These are phyloP conservation scores for Leucania comma DNA, from an alignment of 2,888 invertebrate species.

Conservation along the genomic window DNA sequence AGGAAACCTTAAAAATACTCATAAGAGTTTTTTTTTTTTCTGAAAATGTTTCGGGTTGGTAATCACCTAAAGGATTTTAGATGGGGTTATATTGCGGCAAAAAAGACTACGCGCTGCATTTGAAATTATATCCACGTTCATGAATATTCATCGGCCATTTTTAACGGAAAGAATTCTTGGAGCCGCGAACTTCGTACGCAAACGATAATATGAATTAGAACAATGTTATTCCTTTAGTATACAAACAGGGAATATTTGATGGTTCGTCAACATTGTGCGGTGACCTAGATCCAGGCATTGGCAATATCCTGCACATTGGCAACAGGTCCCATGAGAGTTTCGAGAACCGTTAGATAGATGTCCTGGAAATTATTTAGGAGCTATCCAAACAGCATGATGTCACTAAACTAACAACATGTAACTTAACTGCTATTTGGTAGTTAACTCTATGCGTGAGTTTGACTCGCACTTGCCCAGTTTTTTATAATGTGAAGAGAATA, in stretches of 20 bases:
- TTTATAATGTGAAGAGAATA: too few relatives aligned
- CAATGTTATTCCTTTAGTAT: not conserved
- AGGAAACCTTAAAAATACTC: conserved; percentile 65
- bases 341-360: not conserved
- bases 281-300: conserved; percentile 19
- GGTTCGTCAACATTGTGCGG: not conserved
- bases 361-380: conserved; percentile 19
- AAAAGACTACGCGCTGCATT: conserved; percentile 40
- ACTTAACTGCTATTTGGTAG: not conserved
- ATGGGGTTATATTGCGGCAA: conserved; percentile 21
- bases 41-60: conserved; percentile 28
- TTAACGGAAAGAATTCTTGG: conserved; percentile 13
- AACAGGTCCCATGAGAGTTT: conserved; percentile 19
- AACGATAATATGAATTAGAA: conserved; percentile 14
- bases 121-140: conserved; percentile 56
- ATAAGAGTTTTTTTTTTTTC: conserved; percentile 63
- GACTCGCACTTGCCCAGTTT: too few relatives aligned
- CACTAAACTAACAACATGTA: not conserved
- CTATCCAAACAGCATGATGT: not conserved
- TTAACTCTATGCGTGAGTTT: too few relatives aligned
- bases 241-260: not conserved
- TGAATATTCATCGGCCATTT: conserved; percentile 37
- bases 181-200: not conserved
- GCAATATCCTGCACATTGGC: conserved; percentile 7
- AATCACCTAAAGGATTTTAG: conserved; percentile 42